Evolutionary conservation across 2,797 vertebrate genomes (phyloP).

Genomic region (Pseudocheirus occidentalis): DNA sequence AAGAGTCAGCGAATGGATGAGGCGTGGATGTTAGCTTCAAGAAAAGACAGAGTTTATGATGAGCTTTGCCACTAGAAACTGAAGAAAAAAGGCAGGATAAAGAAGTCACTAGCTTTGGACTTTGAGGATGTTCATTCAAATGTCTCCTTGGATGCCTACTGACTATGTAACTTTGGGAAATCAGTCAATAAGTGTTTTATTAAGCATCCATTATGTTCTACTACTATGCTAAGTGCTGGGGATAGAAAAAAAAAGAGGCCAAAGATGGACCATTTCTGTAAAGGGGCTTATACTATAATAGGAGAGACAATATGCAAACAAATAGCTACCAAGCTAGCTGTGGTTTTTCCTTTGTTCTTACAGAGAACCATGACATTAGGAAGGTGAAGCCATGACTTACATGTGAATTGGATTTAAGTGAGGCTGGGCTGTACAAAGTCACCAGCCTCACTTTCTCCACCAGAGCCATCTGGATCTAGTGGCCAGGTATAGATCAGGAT

Average conservation of each 20-base stretch:
- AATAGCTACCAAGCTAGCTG: neutral
- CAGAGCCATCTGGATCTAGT: too few species aligned
- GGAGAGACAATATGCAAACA: neutral
- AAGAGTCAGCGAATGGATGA: neutral
- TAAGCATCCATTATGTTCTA: neutral
- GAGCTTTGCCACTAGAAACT: neutral
- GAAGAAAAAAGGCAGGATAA: neutral
- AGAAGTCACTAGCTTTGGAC: neutral
- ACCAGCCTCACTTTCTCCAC: too few species aligned
- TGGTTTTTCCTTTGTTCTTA: too few species aligned
- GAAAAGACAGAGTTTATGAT: neutral
- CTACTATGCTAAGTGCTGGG: neutral
- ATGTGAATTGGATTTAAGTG: too few species aligned
- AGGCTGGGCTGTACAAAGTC: too few species aligned
- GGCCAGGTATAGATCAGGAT: too few species aligned
- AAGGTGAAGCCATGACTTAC: too few species aligned
- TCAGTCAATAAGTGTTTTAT: neutral
- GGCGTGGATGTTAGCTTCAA: neutral
- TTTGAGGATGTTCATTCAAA: neutral
- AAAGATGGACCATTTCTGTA: neutral
- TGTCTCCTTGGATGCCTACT: neutral
- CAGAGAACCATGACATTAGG: too few species aligned
- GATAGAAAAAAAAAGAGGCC: neutral
- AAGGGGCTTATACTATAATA: neutral
- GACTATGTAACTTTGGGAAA: neutral